Percentiles rank a stretch among this genome's conserved stretches.
Conservation (phyloP, 2,113 vertebrate species). For the Enhydra lutris region DNA sequence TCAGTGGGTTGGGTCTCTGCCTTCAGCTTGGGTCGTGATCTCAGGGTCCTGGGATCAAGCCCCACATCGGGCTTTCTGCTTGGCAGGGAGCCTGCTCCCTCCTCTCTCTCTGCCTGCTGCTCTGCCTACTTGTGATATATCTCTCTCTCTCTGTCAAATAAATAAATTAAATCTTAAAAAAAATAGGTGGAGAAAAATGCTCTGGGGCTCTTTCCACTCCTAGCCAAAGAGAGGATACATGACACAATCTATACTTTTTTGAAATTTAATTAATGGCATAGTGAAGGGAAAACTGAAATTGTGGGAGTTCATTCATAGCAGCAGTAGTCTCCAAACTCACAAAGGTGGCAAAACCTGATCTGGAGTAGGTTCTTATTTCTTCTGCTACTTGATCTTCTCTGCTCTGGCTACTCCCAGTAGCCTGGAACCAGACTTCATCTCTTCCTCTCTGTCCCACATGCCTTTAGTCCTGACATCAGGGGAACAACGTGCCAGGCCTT, state of each 20-base stretch:
- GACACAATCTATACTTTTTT: neutral
- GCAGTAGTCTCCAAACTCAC: neutral
- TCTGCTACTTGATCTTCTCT: neutral
- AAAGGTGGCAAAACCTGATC: neutral
- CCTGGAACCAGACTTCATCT: neutral
- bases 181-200: neutral
- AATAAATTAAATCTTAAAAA: too few species aligned
- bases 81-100: too few species aligned
- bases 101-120: too few species aligned
- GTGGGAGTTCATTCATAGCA: neutral
- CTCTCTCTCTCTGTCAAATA: too few species aligned
- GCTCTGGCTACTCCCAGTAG: neutral
- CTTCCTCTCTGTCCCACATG: neutral
- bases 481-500: neutral
- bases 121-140: too few species aligned
- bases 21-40: too few species aligned
- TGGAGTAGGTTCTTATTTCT: neutral
- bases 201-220: neutral
- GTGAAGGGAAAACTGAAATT: neutral
- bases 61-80: too few species aligned
- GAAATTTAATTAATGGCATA: neutral
- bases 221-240: neutral
- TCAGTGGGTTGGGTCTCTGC: too few species aligned
- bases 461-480: neutral
- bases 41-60: too few species aligned